These are phyloP conservation scores for Lymantria monacha DNA, from an alignment of 2,888 invertebrate genomes.

Conservation along the genomic window DNA sequence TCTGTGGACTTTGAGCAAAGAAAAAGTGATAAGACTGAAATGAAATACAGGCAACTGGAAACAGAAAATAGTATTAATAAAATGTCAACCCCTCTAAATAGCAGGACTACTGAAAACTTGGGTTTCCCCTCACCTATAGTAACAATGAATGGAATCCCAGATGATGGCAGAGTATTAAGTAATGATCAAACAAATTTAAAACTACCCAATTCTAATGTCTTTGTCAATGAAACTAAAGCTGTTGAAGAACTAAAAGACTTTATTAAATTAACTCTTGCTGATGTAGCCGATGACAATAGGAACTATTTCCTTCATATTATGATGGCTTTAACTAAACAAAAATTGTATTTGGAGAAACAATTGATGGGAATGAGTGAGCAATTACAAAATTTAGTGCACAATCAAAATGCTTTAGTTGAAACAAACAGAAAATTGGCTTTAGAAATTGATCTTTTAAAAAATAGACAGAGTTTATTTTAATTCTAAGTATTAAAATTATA, in stretches of 20 bases:
- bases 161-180: slow-evolving; percentile 46
- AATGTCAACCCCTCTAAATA: slow-evolving; percentile 67
- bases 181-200: slow-evolving; percentile 44
- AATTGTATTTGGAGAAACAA: slow-evolving; percentile 71
- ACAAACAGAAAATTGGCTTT: slow-evolving; percentile 74
- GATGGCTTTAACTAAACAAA: slow-evolving; percentile 76
- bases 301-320: slow-evolving; percentile 73
- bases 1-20: slow-evolving; percentile 49
- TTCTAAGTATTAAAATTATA: background rate
- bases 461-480: slow-evolving; percentile 39
- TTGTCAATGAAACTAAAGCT: slow-evolving; percentile 42
- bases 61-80: slow-evolving; percentile 64
- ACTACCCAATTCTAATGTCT: slow-evolving; percentile 29
- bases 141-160: slow-evolving; percentile 46
- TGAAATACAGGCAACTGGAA: slow-evolving; percentile 49
- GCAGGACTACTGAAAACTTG: slow-evolving; percentile 50
- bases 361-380: slow-evolving; percentile 56
- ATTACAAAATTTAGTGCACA: slow-evolving; percentile 57
- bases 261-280: slow-evolving; percentile 58
- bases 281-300: slow-evolving; percentile 68
- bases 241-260: slow-evolving; percentile 71
- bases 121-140: slow-evolving; percentile 56
- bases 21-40: slow-evolving; percentile 54
- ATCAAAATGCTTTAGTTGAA: slow-evolving; percentile 69
- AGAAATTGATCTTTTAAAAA: slow-evolving; percentile 72